Conservation (phyloP, 2,113 vertebrate genomes). For the Laticauda laticaudata region DNA sequence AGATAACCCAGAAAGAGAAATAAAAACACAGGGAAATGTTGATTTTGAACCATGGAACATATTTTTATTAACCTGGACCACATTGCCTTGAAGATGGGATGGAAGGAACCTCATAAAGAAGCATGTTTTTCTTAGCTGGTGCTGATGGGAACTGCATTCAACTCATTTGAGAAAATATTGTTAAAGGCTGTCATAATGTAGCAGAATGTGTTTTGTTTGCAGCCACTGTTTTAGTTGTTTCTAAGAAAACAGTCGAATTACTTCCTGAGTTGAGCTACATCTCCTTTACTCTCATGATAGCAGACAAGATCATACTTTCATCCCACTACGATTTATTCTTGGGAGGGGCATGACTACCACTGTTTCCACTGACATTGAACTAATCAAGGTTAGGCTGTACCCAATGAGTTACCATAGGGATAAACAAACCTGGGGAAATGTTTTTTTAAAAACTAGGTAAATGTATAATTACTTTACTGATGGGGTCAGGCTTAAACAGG, state of each 20-base stretch:
- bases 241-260: conserved; percentile 17
- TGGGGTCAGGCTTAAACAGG: background rate
- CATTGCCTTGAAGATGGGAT: background rate
- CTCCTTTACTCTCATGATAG: conserved; percentile 8
- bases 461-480: background rate
- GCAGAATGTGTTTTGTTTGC: background rate
- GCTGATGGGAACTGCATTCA: background rate
- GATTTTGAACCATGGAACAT: background rate
- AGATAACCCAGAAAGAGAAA: background rate
- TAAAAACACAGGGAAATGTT: background rate
- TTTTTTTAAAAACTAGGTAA: background rate
- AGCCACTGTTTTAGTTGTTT: conserved; percentile 4
- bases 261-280: background rate
- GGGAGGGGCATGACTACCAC: background rate
- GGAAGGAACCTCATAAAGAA: background rate
- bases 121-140: background rate
- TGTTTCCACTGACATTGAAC: conserved; percentile 32
- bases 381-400: conserved; percentile 11
- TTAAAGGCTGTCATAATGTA: background rate
- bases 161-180: background rate
- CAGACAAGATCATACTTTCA: background rate
- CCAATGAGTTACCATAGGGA: conserved; percentile 1
- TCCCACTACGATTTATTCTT: background rate
- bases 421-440: background rate
- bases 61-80: background rate